Evolutionary conservation across 2,797 vertebrate genomes (phyloP), one percentile per base, ranked within the genome.

Genomic region (Rhabdomys pumilio): DNA sequence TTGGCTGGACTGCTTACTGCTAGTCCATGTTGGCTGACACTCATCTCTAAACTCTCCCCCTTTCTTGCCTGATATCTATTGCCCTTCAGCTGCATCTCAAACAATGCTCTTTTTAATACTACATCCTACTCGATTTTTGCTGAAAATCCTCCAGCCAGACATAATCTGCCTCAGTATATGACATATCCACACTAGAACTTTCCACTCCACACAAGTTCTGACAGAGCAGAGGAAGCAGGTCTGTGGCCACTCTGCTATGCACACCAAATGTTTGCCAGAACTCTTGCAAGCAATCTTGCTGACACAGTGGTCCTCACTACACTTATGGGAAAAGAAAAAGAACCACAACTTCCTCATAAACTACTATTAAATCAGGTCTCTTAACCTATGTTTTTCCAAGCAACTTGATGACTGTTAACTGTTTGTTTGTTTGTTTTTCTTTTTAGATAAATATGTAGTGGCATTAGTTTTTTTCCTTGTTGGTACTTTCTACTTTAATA

Each of bases 381-480:
- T 61, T 24, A 81, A 41, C 22, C 67, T 84, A 50, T 0, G 41
- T 79, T 89, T 93, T 26, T 93, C 22, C 13, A 15, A 88, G 19
- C 13, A 82, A 63, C 29, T 92, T 89, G 83, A 79, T 80, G 89
- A 91, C 55, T 55, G 0, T 75, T 89, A 83, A 55, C 59, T 88
- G 34, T 77, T 91, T 19, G n/a, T n/a, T n/a, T n/a, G n/a, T 20
- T n/a, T 87, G 9, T 47, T 47, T 47, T 47, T 47, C 11, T 50
- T 50, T 50, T 50, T 11, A 85, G 65, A 92, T 96, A 92, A 93
- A 86, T 80, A 53, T n/a, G 47, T 72, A 93, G 26, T 82, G 14
- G 6, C 34, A 50, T 82, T 87, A 69, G 8, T 69, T 88, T 93
- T 93, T 90, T 80, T 91, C 41, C 41, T 47, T 79, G 31, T 91